These are phyloP conservation scores for Lates calcarifer DNA, from an alignment of 2,113 vertebrate species.

Conservation along the genomic window DNA sequence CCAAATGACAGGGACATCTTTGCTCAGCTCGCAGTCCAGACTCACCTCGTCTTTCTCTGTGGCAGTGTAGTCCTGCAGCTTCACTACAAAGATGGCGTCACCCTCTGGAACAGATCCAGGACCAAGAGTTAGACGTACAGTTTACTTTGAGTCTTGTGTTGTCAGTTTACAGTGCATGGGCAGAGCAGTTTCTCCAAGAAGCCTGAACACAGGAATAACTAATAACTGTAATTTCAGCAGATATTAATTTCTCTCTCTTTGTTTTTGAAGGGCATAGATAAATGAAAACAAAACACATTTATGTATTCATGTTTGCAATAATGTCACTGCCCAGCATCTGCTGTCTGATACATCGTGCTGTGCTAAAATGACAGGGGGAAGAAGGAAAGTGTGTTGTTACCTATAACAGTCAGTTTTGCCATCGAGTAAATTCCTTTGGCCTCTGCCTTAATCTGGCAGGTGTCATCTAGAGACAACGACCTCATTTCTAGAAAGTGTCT, in stretches of 20 bases:
- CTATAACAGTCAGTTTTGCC: conserved; percentile 94
- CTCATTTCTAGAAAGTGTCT: conserved; percentile 93
- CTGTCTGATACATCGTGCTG: not conserved
- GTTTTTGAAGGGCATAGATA: not conserved
- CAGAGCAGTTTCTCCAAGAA: no score
- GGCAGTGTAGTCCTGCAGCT: conserved; percentile 93
- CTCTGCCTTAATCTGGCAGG: conserved; percentile 95
- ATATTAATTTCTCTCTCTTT: not conserved
- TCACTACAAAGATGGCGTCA: conserved; percentile 92
- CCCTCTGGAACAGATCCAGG: conserved; percentile 87
- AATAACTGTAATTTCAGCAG: not conserved
- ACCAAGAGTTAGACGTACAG: not conserved
- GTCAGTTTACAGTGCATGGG: not conserved
- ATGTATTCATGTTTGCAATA: not conserved
- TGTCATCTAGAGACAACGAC: conserved; percentile 92
- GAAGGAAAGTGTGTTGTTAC: conserved; percentile 80
- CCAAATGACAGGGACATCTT: conserved; percentile 97
- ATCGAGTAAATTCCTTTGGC: conserved; percentile 89
- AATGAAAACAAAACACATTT: not conserved
- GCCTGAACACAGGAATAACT: no score
- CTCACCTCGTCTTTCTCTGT: conserved; percentile 94
- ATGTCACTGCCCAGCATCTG: not conserved
- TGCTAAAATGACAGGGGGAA: not conserved
- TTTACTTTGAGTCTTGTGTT: not conserved
- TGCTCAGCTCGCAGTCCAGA: conserved; percentile 95